Base-by-base conservation (phyloP, 2,797 vertebrate genomes). In the Scarus forsteni region DNA sequence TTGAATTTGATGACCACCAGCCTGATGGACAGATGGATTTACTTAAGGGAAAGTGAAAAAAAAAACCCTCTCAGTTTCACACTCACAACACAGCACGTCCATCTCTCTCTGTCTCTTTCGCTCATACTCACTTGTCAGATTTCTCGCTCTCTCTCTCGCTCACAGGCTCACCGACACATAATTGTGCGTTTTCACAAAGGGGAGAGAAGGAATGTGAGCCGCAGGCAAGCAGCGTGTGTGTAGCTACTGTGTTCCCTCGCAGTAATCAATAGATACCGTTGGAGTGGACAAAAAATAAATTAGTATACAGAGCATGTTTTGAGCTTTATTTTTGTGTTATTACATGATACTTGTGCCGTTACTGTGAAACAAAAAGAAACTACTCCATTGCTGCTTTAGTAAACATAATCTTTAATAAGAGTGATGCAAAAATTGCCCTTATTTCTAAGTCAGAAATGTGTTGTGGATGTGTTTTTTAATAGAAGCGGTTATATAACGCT, bases 91-190 rank as follows among this genome's bases (percentile, higher is more conserved):
- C 70, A 60, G 60, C 79, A 60, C 84, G 83, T 80, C 83, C 85
- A 88, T 88, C 81, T 53, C 80, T 73, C 73, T 79, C 63, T 58
- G 67, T 85, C 88, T 79, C 66, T 70, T 83, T 84, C 70, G 19
- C 82, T 89, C 83, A 70, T 68, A 77, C 66, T 82, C 78, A 84
- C 84, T 89, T 87, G 85, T 89, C 89, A 87, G 73, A 89, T 89
- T 79, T 89, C 80, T 85, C 76, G 3, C 84, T 65, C 70, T 46
- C 70, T 46, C 74, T 77, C 82, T 85, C 80, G 38, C 70, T 85
- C 70, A 71, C 89, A 81, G 79, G 78, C 87, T 87, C 81, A 73
- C 72, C 61, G 19, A 87, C 88, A 90, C 88, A 85, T 87, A 75
- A 81, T 84, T 81, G 78, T 85, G 87, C 76, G 80, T 85, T 87